Evolutionary conservation across 2,888 invertebrate species (phyloP), one percentile per base, ranked within the genome.

Genomic region (Dexiosoma caninum): DNA sequence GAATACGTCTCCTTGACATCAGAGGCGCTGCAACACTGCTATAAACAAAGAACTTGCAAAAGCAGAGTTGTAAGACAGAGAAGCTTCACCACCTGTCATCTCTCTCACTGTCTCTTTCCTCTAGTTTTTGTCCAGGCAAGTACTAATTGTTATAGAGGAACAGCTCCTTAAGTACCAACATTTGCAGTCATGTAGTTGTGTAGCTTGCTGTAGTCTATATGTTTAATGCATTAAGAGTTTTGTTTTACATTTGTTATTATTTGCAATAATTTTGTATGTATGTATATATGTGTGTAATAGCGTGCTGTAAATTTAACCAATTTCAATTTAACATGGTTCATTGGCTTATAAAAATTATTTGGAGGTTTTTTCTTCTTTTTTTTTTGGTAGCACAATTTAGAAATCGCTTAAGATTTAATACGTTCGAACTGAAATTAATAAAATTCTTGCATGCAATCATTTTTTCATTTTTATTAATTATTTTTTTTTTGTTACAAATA

Each of bases 381-480:
- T 8, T 49, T 71, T 46, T n/a, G 6, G 21, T 37, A 69, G 57
- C 69, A 69, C 57, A 69, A 69, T 79, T 79, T 66, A 59, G 74
- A 79, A 79, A 79, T 79, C 74, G 64, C 57, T 70, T 69, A 35
- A 69, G 64, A 57, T 79, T 69, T 74, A 79, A 49, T 74, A 70
- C 69, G 32, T 37, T 42, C 0, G 1, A 27, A 32, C 6, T 7
- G 14, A 49, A 57, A 66, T n/a, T 27, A 64, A 51, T 23, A 19
- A 77, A 75, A 80, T 80, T 80, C 70, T 80, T 80, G 75, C 79
- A 80, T 80, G 79, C 75, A 75, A 80, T 51, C 42, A 51, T 27
- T 37, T 23, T 35, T 19, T 46, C 4, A 14, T 40, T 23, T 12
- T n/a, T 27, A n/a, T 27, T 23, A 10, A 16, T 51, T 62, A 27